Percentiles rank a stretch among this genome's conserved stretches.
Conservation (phyloP, 2,888 invertebrate genomes). For the Scaptomyza cyrtandrae region DNA sequence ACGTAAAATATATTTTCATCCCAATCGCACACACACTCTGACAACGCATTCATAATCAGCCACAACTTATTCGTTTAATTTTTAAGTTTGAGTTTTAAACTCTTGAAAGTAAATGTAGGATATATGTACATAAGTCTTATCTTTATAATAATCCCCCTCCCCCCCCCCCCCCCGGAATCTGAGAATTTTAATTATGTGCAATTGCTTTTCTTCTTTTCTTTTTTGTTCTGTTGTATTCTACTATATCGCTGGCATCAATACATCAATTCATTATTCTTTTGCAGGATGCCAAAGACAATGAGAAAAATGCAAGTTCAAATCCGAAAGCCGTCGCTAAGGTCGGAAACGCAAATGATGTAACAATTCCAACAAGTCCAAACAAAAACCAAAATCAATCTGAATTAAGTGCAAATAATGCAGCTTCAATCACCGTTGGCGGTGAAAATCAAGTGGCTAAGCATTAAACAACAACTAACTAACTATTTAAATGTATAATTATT, state of each 20-base stretch:
- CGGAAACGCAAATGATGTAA: conserved; percentile 78
- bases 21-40: not conserved
- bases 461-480: not conserved
- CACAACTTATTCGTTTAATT: not conserved
- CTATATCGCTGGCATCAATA: too few relatives aligned
- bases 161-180: too few relatives aligned
- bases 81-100: not conserved
- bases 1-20: not conserved
- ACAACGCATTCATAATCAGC: not conserved
- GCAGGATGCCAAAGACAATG: conserved; percentile 84
- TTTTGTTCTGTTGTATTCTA: not conserved
- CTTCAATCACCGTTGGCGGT: conserved; percentile 13
- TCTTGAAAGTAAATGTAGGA: not conserved
- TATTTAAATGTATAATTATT: conserved; percentile 9
- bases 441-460: not conserved
- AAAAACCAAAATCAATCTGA: conserved; percentile 30
- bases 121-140: not conserved
- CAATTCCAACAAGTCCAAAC: conserved; percentile 55
- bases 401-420: conserved; percentile 21
- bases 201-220: too few relatives aligned
- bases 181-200: too few relatives aligned
- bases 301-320: conserved; percentile 73
- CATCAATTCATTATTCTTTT: conserved; percentile 64
- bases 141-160: not conserved
- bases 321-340: conserved; percentile 77